Evolutionary conservation across 2,113 vertebrate species (phyloP).

Genomic region (Zosterops pallidus): DNA sequence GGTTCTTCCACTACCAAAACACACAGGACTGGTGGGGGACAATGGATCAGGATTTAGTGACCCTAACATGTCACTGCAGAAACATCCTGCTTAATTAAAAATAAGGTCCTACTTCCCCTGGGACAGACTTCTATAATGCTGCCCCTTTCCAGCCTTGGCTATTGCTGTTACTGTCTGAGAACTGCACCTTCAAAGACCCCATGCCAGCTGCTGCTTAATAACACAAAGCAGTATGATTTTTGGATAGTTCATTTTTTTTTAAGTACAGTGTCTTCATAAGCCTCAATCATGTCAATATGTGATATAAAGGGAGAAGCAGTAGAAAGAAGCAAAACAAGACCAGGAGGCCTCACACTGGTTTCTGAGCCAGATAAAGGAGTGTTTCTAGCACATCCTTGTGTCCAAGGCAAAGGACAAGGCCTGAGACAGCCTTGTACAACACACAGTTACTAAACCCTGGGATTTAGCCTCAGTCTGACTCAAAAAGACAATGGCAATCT

Average conservation of each 20-base stretch:
- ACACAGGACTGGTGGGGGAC: fast-evolving
- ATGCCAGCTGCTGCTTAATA: not conserved
- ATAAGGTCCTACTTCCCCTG: not conserved
- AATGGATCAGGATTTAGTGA: not conserved
- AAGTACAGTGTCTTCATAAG: not conserved
- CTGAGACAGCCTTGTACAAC: not conserved
- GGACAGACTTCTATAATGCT: not conserved
- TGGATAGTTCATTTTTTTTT: not conserved
- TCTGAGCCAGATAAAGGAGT: fast-evolving
- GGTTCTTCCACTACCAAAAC: not conserved
- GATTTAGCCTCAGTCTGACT: not conserved
- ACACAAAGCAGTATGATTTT: not conserved
- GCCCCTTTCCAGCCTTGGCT: not conserved
- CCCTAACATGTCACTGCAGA: not conserved
- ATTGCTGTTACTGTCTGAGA: not conserved
- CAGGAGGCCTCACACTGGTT: not conserved
- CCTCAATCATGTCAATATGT: not conserved
- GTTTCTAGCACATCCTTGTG: not conserved
- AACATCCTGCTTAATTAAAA: not conserved
- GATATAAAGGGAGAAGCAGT: not conserved
- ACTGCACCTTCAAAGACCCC: not conserved
- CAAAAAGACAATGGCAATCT: not conserved
- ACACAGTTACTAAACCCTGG: not conserved
- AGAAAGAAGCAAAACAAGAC: not conserved
- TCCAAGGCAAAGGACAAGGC: not conserved